Evolutionary conservation across 2,888 invertebrate species (phyloP), one percentile per base, ranked within the genome.

Genomic region (Cryptus viduatorius): DNA sequence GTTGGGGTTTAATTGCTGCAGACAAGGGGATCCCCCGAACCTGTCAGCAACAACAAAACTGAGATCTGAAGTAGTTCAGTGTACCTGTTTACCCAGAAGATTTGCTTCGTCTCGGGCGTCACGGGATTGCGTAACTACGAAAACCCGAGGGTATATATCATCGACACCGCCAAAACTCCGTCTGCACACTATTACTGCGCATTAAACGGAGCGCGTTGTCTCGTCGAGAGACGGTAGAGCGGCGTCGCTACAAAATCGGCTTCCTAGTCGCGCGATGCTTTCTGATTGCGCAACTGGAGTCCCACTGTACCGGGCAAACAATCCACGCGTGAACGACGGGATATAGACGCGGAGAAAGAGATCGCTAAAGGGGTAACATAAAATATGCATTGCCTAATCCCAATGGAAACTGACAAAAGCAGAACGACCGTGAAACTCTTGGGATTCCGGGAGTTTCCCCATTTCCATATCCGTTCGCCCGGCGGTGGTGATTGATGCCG

Each of bases 371-470:
- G 86, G 87, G 86, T 89, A 37, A 7, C 88, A 89, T 92, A 91
- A 92, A 92, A 92, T 92, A 92, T 92, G 91, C 90, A 92, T 91
- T 89, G 89, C 88, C 90, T 89, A 91, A 91, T 91, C 88, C 48
- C 53, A 19, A 86, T 79, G 86, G 82, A 86, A 87, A 86, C 68
- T 86, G 90, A 90, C 88, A 90, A 90, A 90, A 90, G 89, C 88
- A 85, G 83, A 86, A 88, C 88, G 89, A 89, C 82, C 84, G 81
- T 85, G 87, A 87, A 88, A 90, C 87, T 87, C 80, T 83, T 65
- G 87, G 84, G 82, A 87, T 79, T 85, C 85, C 24, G 24, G 71
- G 86, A 80, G 84, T 72, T 87, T 88, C 86, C 80, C 86, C 86
- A 90, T 92, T 92, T 92, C 90, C 91, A 92, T 91, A 92, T 88